Evolutionary conservation across 1,140 invertebrate genomes (phyloP).

Genomic region (Lerema accius): DNA sequence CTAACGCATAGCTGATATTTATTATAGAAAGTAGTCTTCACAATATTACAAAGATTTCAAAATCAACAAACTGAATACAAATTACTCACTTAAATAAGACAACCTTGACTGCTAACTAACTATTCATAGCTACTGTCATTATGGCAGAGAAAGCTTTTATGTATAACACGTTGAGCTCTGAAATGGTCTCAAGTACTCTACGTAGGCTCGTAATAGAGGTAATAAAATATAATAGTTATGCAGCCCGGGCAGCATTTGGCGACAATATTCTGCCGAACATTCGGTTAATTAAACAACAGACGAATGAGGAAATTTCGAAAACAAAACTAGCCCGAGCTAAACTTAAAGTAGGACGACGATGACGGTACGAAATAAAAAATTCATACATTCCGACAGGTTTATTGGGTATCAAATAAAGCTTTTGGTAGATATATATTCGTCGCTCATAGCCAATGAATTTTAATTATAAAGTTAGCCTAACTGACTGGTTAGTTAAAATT

Average conservation of each 20-base stretch:
- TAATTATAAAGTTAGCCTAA: conserved; percentile 12
- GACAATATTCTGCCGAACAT: conserved; percentile 49
- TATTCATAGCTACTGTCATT: not conserved
- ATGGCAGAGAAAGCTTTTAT: conserved; percentile 5
- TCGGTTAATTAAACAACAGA: conserved; percentile 35
- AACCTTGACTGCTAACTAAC: not conserved
- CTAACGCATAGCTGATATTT: too few relatives aligned
- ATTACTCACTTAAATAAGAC: not conserved
- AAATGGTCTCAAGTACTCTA: conserved; percentile 23
- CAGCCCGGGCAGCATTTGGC: conserved; percentile 45
- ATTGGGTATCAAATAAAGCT: not conserved
- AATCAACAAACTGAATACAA: too few relatives aligned
- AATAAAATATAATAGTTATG: conserved; percentile 53
- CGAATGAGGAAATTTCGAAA: conserved; percentile 2
- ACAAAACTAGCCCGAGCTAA: not conserved
- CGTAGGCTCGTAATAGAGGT: conserved; percentile 37
- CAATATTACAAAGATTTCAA: too few relatives aligned
- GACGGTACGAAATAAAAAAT: conserved; percentile 1
- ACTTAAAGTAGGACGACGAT: not conserved
- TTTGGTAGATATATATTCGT: not conserved
- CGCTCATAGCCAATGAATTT: conserved; percentile 4
- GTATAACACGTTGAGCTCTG: conserved; percentile 16
- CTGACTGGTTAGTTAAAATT: too few relatives aligned
- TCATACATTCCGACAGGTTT: not conserved
- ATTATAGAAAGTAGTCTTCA: too few relatives aligned